phyloP scores from a whole-genome alignment of 1,140 invertebrate genomes.

The Caenorhabditis remanei region DNA sequence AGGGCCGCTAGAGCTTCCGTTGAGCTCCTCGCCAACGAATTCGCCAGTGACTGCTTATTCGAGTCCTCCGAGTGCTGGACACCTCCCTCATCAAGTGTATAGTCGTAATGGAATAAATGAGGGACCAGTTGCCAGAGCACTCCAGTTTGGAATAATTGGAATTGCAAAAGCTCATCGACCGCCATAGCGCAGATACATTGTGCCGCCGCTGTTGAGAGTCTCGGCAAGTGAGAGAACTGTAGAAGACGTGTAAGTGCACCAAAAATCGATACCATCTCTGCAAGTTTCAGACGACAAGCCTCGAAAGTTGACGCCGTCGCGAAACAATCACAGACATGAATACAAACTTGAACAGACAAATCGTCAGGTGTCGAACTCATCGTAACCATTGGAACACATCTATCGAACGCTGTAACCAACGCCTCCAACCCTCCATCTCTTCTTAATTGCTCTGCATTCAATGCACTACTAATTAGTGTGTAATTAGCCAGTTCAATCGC shows the following conservation, averaged over 20 bases:
- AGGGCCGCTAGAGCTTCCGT: constrained; percentile 87
- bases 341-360: constrained; percentile 91
- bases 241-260: constrained; percentile 90
- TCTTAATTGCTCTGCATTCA: constrained; percentile 96
- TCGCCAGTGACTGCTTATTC: constrained; percentile 86
- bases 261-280: constrained; percentile 87
- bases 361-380: constrained; percentile 82
- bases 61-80: constrained; percentile 73
- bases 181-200: constrained; percentile 88
- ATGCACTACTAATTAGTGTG: constrained; percentile 93
- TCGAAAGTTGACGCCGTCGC: constrained; percentile 94
- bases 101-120: constrained; percentile 95
- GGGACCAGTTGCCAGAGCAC: constrained; percentile 91
- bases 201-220: constrained; percentile 86
- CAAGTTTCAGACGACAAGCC: constrained; percentile 87
- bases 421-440: constrained; percentile 90
- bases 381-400: constrained; percentile 74
- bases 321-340: constrained; percentile 90
- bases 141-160: constrained; percentile 89
- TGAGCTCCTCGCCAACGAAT: constrained; percentile 89
- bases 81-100: constrained; percentile 93
- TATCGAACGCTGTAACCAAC: constrained; percentile 72
- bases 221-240: constrained; percentile 88
- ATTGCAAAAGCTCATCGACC: constrained; percentile 88
- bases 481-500: constrained; percentile 95